Evolutionary conservation across 2,113 vertebrate species (phyloP), one percentile per base, ranked within the genome.

Genomic region (Takifugu bimaculatus): DNA sequence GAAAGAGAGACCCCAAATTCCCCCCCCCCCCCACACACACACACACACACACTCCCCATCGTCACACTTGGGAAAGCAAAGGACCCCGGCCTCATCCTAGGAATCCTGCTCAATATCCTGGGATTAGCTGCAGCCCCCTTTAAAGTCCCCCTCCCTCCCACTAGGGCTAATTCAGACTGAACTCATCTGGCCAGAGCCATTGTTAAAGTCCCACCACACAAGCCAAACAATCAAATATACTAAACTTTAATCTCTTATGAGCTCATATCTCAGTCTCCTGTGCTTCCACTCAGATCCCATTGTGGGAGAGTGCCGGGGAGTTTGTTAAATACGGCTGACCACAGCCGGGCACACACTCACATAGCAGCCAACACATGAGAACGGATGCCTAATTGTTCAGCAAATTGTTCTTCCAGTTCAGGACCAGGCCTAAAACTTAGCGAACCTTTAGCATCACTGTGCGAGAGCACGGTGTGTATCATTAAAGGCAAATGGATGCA

Each of bases 51-150:
- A 65, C 77, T 70, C 76, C 77, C 81, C 74, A 75, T 60, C 74
- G 88, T 91, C 90, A 91, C 89, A 91, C 88, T 88, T 84, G 85
- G 80, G 71, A 88, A 89, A 91, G 85, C 91, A 92, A 91, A 90
- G 88, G 87, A 87, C 85, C 83, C 80, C 82, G 79, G 83, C 75
- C 77, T 79, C 86, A 85, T 90, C 85, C 86, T 74, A 88, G 86
- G 89, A 91, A 91, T 91, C 89, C 89, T 72, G 81, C 85, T 90
- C 87, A 91, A 91, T 91, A 91, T 91, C 86, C 81, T 82, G 84
- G 87, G 91, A 92, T 92, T 92, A 91, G 75, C 80, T 71, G 75
- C 55, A 69, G 84, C 77, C 86, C 47, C 80, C 86, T 83, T 83
- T 81, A 65, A 82, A 52, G 60, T 75, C 77, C 80, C 85, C 82